These are phyloP conservation scores for Watsonalla binaria DNA, from an alignment of 2,888 invertebrate genomes.

Conservation along the genomic window DNA sequence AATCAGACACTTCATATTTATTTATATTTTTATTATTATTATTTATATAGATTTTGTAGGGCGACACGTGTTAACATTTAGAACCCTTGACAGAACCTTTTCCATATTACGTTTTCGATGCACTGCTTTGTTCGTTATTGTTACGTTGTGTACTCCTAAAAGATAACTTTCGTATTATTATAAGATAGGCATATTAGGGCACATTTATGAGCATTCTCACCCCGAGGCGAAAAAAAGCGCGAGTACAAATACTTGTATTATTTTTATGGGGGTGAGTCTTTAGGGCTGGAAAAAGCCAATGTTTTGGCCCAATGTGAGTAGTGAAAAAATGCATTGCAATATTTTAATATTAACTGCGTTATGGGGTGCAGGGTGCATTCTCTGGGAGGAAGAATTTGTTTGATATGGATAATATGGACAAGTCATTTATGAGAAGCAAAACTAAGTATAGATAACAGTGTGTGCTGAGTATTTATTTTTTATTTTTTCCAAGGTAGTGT, in stretches of 20 bases:
- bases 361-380: conserved; percentile 65
- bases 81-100: too few relatives aligned
- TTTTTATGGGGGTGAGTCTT: conserved; percentile 58
- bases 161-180: conserved; percentile 15
- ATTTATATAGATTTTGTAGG: too few relatives aligned
- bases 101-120: too few relatives aligned
- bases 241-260: conserved; percentile 76
- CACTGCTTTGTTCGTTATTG: neutral
- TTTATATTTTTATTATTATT: too few relatives aligned
- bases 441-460: too few relatives aligned
- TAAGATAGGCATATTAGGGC: conserved; percentile 41
- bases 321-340: conserved; percentile 74
- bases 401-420: conserved; percentile 33
- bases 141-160: conserved; percentile 3
- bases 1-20: too few relatives aligned
- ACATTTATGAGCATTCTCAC: conserved; percentile 55
- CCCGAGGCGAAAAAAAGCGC: conserved; percentile 48
- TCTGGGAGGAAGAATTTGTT: conserved; percentile 17
- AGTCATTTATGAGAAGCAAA: conserved; percentile 17
- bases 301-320: conserved; percentile 59
- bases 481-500: too few relatives aligned
- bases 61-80: too few relatives aligned
- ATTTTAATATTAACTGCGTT: conserved; percentile 77
- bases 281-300: conserved; percentile 61
- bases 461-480: too few relatives aligned